These are phyloP conservation scores for Urosaurus nigricauda DNA, from an alignment of 2,797 vertebrate genomes.

Conservation along the genomic window DNA sequence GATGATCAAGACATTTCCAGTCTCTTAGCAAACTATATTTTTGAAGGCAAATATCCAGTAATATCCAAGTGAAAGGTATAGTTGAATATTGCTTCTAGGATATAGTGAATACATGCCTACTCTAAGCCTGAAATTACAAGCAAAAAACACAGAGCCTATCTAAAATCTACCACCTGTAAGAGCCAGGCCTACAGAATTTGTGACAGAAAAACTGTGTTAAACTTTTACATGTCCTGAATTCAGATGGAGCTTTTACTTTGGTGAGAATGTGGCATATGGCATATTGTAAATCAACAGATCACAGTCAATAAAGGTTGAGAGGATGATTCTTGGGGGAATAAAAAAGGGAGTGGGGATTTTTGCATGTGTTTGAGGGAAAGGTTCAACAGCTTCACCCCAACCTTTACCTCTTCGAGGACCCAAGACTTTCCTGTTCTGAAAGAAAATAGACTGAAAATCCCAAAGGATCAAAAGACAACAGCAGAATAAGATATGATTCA, in stretches of 20 bases:
- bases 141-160: not conserved
- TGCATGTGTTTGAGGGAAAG: conserved; percentile 55
- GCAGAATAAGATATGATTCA: conserved; percentile 70
- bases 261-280: conserved; percentile 40
- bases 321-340: conserved; percentile 49
- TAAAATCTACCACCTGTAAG: not conserved
- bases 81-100: conserved; percentile 65
- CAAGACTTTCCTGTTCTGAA: conserved; percentile 66
- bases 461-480: conserved; percentile 66
- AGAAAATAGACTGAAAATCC: conserved; percentile 71
- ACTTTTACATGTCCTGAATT: fast-evolving
- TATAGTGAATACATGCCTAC: conserved; percentile 64
- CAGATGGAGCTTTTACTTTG: not conserved
- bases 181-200: not conserved
- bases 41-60: conserved; percentile 56
- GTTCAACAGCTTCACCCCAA: conserved; percentile 15
- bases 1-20: conserved; percentile 35
- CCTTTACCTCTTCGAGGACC: conserved; percentile 36
- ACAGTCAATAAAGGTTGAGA: conserved; percentile 22
- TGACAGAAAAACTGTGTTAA: not conserved
- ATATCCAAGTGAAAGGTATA: conserved; percentile 53
- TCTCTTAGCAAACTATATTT: not conserved
- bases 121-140: conserved; percentile 53
- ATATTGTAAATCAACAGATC: conserved; percentile 34
- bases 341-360: conserved; percentile 29